Evolutionary conservation across 2,888 invertebrate genomes (phyloP).

Genomic region (Cephus pygmeus): DNA sequence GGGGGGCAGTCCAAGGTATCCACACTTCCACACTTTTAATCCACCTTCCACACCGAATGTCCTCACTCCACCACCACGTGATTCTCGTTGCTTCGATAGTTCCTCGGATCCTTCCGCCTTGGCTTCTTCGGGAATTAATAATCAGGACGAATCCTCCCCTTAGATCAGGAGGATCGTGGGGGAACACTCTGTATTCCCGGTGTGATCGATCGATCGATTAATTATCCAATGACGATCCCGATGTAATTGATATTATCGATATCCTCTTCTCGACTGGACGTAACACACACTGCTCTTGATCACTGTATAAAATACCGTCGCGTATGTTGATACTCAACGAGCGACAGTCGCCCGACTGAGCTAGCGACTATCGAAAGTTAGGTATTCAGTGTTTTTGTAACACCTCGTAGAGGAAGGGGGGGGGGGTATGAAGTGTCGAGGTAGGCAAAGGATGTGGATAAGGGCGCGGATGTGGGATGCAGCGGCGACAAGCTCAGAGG

Average conservation of each 20-base stretch:
- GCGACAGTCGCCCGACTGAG: background rate
- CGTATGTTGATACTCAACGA: background rate
- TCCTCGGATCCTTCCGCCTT: background rate
- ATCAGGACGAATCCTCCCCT: background rate
- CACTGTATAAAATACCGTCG: background rate
- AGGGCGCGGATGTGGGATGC: background rate
- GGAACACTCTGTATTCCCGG: background rate
- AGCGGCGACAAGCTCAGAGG: background rate
- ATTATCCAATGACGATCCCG: background rate
- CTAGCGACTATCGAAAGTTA: background rate
- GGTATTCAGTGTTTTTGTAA: background rate
- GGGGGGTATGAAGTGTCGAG: background rate
- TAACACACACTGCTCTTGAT: background rate
- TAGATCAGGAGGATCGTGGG: background rate
- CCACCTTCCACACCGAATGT: conserved; percentile 56
- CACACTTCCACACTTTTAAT: conserved; percentile 65
- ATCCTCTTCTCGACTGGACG: background rate
- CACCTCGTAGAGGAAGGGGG: background rate
- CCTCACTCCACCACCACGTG: conserved; percentile 35
- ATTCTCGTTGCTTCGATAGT: background rate
- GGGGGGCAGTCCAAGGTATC: conserved; percentile 67
- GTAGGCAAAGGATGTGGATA: background rate
- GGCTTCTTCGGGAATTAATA: background rate
- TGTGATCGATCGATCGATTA: background rate
- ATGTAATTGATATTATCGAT: background rate